Base-by-base conservation (phyloP, 2,797 vertebrate genomes). In the Balearica regulorum region DNA sequence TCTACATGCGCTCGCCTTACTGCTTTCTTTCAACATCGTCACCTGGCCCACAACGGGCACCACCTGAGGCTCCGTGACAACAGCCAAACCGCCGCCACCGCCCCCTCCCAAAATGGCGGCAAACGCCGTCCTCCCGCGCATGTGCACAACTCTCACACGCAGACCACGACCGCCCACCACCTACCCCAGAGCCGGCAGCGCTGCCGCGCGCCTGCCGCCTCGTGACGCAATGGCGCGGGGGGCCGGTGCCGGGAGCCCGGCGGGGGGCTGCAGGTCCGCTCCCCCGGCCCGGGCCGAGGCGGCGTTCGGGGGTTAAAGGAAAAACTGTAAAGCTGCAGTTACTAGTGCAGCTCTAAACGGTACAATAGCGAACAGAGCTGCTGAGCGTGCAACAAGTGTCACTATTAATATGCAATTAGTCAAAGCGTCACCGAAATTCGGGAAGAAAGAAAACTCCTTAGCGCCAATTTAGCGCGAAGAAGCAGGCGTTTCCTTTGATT, bases 31-130 rank as follows among this genome's bases (percentile, higher is more conserved):
- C 26, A 6, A 9, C 87, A 68, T 55, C 22, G 19, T 37, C 17
- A 1, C 29, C 22, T 1, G 14, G 3, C 10, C 21, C 10, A 0
- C 4, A 2, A 2, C 20, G 0, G 21, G 17, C 33, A 1, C 22
- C 5, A 8, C 5, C 6, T 1, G 3, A n/a, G 11, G 18, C 48
- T 12, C 37, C 5, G 3, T 2, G 11, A 1, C 22, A 16, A 1
- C 12, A 2, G 21, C 43, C 43, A 5, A 3, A 4, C 12, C 4
- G 6, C 46, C 10, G 2, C 8, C 31, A 6, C 39, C 29, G 5
- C 44, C 10, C 6, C 16, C n/a, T 6, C 73, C 1, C 44, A 53
- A 85, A 31, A 66, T 28, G 81, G 81, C 60, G 66, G 11, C 48
- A 2, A 4, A 2, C 1, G 9, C 19, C 1, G 24, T 19, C 14